phyloP scores from a whole-genome alignment of 2,113 vertebrate genomes.

The Apteryx owenii region DNA sequence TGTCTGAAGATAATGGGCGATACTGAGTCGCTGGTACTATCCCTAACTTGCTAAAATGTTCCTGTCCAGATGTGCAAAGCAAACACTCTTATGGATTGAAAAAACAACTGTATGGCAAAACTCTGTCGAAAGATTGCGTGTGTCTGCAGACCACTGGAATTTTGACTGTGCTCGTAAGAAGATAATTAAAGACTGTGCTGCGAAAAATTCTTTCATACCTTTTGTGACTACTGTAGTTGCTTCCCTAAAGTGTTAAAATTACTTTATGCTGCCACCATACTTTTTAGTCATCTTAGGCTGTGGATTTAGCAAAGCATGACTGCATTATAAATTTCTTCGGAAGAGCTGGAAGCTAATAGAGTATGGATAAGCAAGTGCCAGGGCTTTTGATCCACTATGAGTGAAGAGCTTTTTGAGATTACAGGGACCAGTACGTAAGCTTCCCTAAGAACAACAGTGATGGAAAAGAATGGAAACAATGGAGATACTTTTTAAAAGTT shows the following conservation, averaged over 20 bases:
- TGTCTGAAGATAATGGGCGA: not conserved
- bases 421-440: not conserved
- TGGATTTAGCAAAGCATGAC: not conserved
- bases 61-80: not conserved
- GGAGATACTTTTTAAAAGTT: not conserved
- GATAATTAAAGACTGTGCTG: not conserved
- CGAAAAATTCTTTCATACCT: not conserved
- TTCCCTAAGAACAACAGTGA: not conserved
- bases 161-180: not conserved
- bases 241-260: not conserved
- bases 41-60: not conserved
- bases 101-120: not conserved
- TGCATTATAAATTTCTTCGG: rapidly evolving
- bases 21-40: not conserved
- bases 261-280: not conserved
- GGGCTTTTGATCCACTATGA: rapidly evolving
- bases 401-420: not conserved
- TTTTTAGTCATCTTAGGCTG: not conserved
- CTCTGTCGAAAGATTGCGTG: not conserved
- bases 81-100: rapidly evolving
- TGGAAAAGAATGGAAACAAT: not conserved
- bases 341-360: not conserved
- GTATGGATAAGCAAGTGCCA: not conserved
- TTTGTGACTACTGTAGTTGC: not conserved
- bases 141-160: not conserved